A percentile compares a stretch with the other conserved stretches of the same genome.
phyloP scores from a whole-genome alignment of 2,888 invertebrate genomes.

The Nephrotoma guestfalica region DNA sequence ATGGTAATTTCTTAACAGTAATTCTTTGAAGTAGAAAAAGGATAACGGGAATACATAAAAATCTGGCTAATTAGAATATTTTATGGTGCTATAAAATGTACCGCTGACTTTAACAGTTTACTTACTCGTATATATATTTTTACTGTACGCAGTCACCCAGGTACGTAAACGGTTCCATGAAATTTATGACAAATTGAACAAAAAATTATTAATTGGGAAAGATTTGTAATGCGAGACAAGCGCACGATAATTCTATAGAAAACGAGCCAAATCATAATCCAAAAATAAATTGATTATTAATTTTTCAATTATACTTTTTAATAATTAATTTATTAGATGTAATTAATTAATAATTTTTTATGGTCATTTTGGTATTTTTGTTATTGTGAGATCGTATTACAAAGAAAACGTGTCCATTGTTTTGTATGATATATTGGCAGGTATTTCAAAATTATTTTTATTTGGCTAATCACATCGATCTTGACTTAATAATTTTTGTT shows the following conservation, averaged over 20 bases:
- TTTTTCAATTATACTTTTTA: neutral
- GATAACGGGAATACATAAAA: neutral
- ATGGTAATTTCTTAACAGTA: neutral
- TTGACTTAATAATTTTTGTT: neutral
- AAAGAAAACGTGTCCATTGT: neutral
- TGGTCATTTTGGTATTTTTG: neutral
- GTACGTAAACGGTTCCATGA: neutral
- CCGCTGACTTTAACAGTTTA: neutral
- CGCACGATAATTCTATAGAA: neutral
- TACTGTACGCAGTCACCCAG: neutral
- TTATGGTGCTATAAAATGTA: neutral
- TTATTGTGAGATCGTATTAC: neutral
- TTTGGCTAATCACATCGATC: neutral
- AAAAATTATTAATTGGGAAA: neutral
- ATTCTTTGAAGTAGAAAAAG: neutral
- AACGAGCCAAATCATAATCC: neutral
- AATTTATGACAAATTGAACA: neutral
- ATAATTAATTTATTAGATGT: neutral
- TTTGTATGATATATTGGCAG: neutral
- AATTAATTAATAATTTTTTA: neutral
- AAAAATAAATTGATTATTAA: neutral
- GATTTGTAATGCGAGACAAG: neutral
- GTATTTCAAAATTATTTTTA: neutral
- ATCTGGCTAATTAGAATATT: neutral
- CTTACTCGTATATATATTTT: neutral